Conservation (phyloP, 2,797 vertebrate genomes). For the Cryptoblepharus egeriae region DNA sequence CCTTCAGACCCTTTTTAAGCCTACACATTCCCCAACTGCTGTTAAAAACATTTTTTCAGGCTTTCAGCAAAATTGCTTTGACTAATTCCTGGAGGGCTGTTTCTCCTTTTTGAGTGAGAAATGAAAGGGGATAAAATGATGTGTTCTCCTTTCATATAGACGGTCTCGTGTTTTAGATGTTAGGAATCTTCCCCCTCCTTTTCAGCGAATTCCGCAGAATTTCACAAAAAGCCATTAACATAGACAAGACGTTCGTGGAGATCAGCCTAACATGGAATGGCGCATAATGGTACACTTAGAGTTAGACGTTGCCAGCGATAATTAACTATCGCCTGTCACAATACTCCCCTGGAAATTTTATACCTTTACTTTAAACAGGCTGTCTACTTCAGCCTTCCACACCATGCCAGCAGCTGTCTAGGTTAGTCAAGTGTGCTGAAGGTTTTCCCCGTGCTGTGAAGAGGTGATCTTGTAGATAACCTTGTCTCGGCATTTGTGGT, state of each 20-base stretch:
- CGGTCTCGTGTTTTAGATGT: conserved; percentile 16
- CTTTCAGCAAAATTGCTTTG: conserved; percentile 14
- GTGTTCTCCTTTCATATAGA: conserved; percentile 41
- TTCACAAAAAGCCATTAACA: conserved; percentile 26
- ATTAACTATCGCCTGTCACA: conserved; percentile 47
- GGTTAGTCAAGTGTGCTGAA: conserved; percentile 37
- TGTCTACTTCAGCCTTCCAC: conserved; percentile 37
- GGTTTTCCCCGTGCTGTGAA: accelerated
- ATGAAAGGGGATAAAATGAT: conserved; percentile 18
- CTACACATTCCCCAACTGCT: neutral
- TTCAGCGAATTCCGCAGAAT: conserved; percentile 37
- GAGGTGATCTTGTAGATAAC: conserved; percentile 39
- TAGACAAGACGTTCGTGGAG: conserved; percentile 10
- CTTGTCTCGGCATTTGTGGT: conserved; percentile 30
- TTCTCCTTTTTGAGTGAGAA: neutral
- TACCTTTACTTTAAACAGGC: conserved; percentile 33
- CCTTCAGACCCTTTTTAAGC: neutral
- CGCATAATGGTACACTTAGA: conserved; percentile 33
- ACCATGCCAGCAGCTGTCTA: conserved; percentile 23
- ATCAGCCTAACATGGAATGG: conserved; percentile 41
- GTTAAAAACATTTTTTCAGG: neutral
- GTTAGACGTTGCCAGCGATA: conserved; percentile 41
- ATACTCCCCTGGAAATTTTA: conserved; percentile 51
- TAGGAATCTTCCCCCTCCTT: conserved; percentile 17
- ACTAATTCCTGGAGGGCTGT: neutral